Conservation (phyloP, 2,888 invertebrate genomes). For the Dryocosmus kuriphilus region DNA sequence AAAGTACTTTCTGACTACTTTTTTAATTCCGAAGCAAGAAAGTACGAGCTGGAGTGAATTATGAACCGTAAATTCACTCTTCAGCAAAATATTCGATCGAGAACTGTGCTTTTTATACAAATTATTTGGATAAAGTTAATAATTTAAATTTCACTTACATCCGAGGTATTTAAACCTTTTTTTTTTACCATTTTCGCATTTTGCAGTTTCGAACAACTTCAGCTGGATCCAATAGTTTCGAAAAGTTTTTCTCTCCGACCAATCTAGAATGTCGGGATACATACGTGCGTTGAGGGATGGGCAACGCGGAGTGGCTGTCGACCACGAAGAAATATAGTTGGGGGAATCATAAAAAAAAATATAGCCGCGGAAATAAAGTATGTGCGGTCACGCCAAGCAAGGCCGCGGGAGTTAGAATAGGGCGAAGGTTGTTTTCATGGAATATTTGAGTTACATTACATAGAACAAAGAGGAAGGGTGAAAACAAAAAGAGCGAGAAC, state of each 20-base stretch:
- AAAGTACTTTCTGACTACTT: too few species aligned
- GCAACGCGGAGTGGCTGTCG: conserved; percentile 46
- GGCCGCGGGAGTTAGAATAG: neutral
- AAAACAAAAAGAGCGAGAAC: neutral
- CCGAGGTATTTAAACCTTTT: neutral
- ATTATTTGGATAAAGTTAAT: neutral
- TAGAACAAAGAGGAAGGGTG: neutral
- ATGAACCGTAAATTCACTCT: too few species aligned
- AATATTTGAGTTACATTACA: conserved; percentile 30
- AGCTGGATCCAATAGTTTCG: conserved; percentile 17
- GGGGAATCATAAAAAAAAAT: conserved; percentile 48
- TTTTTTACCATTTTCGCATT: neutral
- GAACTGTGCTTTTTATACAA: neutral
- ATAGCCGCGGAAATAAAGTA: conserved; percentile 48
- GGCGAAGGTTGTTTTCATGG: conserved; percentile 25
- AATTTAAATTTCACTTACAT: neutral
- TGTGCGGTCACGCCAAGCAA: conserved; percentile 49
- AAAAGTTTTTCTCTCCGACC: conserved; percentile 22
- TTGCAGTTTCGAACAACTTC: conserved; percentile 12
- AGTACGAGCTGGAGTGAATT: too few species aligned
- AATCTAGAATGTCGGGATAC: conserved; percentile 15
- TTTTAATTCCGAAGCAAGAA: too few species aligned
- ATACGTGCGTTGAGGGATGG: conserved; percentile 40
- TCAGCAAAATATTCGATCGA: too few species aligned
- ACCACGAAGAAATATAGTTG: conserved; percentile 45